Base-by-base conservation (phyloP, 2,113 vertebrate species). In the Larimichthys crocea region DNA sequence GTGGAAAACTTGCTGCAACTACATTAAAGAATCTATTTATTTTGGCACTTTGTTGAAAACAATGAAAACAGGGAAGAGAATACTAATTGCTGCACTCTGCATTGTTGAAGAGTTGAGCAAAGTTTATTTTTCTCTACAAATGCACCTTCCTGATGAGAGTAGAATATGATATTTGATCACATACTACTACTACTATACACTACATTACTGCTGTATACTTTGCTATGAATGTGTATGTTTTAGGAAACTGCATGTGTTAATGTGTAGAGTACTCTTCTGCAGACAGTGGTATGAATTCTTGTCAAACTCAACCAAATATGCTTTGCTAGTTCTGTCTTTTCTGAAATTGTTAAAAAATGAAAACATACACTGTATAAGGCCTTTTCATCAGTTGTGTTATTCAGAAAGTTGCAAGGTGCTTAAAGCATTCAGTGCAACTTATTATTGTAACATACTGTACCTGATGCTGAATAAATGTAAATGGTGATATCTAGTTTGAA, bases 301-400 rank as follows among this genome's bases (percentile, higher is more conserved):
- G 44, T 57, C n/a, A 24, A 79, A 40, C 4, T 0, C 29, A 80
- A 48, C 49, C 44, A 66, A 74, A 57, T 56, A 14, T 40, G 3
- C 40, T 78, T 69, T 7, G 14, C 15, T 26, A 53, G 26, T 22
- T 64, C 22, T 55, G 1, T 46, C 3, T 52, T 59, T 55, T 7
- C 49, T 59, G 53, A 42, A 74, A 59, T 2, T 4, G n/a, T 46
- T 42, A 8, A 76, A 76, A 52, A 78, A 71, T 48, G 0, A 53
- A 61, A 66, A 1, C n/a, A 48, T 73, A 12, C 8, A 31, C 26
- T 55, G 26, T 35, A 24, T 8, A 82, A 63, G 31, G 69, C 84
- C 86, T 88, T 84, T 80, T 79, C 35, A 68, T 71, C n/a, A 80
- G 2, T 29, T 88, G 42, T 83, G 22, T 76, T 70, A 35, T 48